phyloP scores from a whole-genome alignment of 2,113 vertebrate species.

The Mesembrinibis cayennensis region DNA sequence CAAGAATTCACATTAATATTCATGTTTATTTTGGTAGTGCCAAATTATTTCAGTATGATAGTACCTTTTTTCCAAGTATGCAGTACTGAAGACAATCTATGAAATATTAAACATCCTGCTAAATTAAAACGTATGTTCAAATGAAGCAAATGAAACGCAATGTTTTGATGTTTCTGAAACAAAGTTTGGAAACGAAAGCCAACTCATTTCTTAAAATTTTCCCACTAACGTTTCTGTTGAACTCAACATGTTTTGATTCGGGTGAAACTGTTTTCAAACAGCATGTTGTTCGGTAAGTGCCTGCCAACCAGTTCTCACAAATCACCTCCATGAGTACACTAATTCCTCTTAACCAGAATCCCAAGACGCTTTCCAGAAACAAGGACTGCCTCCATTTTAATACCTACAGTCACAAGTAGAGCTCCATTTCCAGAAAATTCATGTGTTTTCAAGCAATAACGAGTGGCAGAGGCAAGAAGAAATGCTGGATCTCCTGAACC shows the following conservation, averaged over 20 bases:
- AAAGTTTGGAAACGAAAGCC: neutral
- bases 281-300: neutral
- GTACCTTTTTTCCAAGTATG: neutral
- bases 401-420: neutral
- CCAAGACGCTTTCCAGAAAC: neutral
- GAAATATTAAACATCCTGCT: neutral
- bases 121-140: neutral
- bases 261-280: neutral
- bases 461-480: neutral
- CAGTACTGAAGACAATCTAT: neutral
- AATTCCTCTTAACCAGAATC: neutral
- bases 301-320: neutral
- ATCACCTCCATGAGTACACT: neutral
- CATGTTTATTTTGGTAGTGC: neutral
- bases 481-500: neutral
- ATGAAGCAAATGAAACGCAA: neutral
- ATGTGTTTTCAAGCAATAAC: rapidly evolving
- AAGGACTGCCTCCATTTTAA: neutral
- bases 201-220: neutral
- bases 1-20: neutral
- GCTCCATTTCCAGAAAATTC: neutral
- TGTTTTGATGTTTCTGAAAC: neutral
- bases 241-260: neutral
- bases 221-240: neutral
- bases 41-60: neutral